Evolutionary conservation across 1,140 invertebrate species (phyloP), one percentile per base, ranked within the genome.

Genomic region (Batillaria attramentaria): DNA sequence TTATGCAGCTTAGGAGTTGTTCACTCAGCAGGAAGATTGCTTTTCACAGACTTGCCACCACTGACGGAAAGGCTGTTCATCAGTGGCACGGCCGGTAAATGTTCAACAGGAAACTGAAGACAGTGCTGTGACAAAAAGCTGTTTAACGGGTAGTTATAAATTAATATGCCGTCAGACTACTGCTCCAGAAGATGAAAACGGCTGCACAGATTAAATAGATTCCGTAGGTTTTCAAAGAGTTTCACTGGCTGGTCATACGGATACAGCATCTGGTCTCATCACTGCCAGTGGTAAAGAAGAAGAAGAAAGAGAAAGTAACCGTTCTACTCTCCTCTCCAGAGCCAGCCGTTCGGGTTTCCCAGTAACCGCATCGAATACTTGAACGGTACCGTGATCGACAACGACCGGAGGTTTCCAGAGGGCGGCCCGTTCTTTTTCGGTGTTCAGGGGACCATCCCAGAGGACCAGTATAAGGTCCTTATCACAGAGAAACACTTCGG

Each of bases 271-370:
- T 20, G 65, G 35, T n/a, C 2, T 66, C 65, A 4, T 28, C 18
- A 70, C 5, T 65, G 3, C 31, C 39, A 54, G 50, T 72, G 16
- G 8, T 37, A n/a, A 35, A 28, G 20, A 4, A 8, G 10, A 20
- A 28, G 18, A 18, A 69, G 62, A 3, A n/a, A n/a, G n/a, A n/a
- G n/a, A n/a, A n/a, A n/a, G n/a, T 69, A 50, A 0, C 4, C 13
- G 33, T 78, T 46, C 43, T 54, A 43, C 28, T 73, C 28, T 39
- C 65, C 1, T 78, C 60, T 65, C 69, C 80, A 66, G 80, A 85
- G 79, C 72, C 78, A 6, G 62, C 87, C 87, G 20, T 89, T 87
- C 80, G 81, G 75, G 62, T 89, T 85, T 77, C 87, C 87, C 39
- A 62, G 62, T 16, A 89, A 89, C 83, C 79, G 85, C 72, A 35